phyloP scores from a whole-genome alignment of 2,888 invertebrate species.

The Tachina grossa region DNA sequence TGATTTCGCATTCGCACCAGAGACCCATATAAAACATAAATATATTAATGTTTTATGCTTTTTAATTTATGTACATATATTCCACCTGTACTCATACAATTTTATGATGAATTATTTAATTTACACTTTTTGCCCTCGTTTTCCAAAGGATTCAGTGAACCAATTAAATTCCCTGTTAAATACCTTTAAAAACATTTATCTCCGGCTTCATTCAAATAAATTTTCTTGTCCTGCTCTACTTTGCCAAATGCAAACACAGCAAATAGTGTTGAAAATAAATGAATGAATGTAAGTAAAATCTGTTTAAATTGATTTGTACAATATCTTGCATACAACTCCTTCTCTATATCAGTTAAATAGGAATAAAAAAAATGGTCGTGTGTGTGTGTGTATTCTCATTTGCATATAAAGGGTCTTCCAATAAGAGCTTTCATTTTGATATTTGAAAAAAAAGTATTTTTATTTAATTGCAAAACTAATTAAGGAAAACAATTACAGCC shows the following conservation, averaged over 20 bases:
- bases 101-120: not conserved
- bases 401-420: not conserved
- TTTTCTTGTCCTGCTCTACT: not conserved
- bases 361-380: not conserved
- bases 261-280: slow-evolving; percentile 32
- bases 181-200: slow-evolving; percentile 4
- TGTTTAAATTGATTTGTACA: slow-evolving; percentile 49
- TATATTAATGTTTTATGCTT: too few species aligned
- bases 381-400: not conserved
- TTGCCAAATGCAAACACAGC: not conserved
- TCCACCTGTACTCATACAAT: too few species aligned
- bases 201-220: slow-evolving; percentile 11
- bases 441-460: too few species aligned
- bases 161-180: slow-evolving; percentile 3
- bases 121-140: not conserved
- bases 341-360: not conserved
- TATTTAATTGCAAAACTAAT: too few species aligned
- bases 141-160: not conserved
- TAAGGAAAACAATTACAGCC: too few species aligned
- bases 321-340: slow-evolving; percentile 1
- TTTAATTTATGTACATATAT: too few species aligned
- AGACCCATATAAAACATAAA: too few species aligned
- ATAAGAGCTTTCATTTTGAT: too few species aligned
- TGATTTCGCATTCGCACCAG: too few species aligned
- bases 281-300: slow-evolving; percentile 55